Percentiles rank a stretch among this genome's conserved stretches.
These are phyloP conservation scores for Cavia porcellus DNA, from an alignment of 2,113 vertebrate species.

Conservation along the genomic window DNA sequence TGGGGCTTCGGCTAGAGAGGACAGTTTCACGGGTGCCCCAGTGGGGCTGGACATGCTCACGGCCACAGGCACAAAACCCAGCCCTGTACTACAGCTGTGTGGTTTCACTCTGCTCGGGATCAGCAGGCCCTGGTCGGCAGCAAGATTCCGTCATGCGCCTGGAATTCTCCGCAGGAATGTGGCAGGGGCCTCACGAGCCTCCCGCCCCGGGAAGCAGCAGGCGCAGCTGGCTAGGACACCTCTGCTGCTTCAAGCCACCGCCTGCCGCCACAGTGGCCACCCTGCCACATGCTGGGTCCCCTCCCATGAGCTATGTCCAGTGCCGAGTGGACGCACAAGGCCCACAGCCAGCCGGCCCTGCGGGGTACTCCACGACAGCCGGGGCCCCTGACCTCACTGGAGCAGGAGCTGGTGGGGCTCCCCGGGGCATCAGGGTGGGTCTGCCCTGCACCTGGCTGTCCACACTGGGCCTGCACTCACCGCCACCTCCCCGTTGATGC, in stretches of 20 bases:
- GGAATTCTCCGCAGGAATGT: conserved; percentile 76
- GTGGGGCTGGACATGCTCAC: background rate
- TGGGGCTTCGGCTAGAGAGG: conserved; percentile 60
- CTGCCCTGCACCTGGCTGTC: background rate
- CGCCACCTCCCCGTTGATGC: background rate
- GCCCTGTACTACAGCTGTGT: conserved; percentile 65
- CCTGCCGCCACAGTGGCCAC: background rate
- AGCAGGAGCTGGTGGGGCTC: background rate
- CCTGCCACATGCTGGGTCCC: fast-evolving
- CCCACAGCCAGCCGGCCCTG: background rate
- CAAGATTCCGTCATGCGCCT: conserved; percentile 64
- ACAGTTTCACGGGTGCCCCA: background rate
- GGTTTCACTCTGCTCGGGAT: background rate
- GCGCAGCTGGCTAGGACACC: background rate
- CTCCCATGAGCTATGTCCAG: fast-evolving
- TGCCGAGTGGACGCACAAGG: too few relatives aligned
- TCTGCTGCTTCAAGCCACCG: background rate
- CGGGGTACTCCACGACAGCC: background rate
- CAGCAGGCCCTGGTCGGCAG: conserved; percentile 45
- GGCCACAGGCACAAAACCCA: background rate
- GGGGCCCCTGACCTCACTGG: background rate
- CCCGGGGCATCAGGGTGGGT: background rate
- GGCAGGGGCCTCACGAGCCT: background rate
- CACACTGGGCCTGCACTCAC: background rate
- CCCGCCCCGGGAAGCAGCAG: conserved; percentile 47